A percentile compares a stretch with the other conserved stretches of the same genome.
Conservation (phyloP, 2,113 vertebrate genomes). For the Stegostoma tigrinum region DNA sequence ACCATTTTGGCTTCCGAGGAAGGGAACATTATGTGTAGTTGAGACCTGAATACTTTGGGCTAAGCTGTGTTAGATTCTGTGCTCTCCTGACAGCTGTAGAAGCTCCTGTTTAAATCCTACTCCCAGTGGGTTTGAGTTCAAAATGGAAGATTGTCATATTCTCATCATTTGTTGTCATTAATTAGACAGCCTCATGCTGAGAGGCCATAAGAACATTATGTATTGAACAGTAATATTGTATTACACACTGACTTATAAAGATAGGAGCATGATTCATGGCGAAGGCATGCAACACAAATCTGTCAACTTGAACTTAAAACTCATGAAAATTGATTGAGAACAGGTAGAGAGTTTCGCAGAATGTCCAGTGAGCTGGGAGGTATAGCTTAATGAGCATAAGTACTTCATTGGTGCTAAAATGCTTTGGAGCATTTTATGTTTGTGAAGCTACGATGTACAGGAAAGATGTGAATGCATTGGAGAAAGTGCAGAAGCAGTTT, state of each 20-base stretch:
- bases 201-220: background rate
- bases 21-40: background rate
- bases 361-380: background rate
- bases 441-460: background rate
- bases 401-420: background rate
- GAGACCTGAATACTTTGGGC: background rate
- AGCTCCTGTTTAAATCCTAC: background rate
- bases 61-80: background rate
- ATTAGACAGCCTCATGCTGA: background rate
- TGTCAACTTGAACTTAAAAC: background rate
- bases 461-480: no score
- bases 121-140: background rate
- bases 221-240: background rate
- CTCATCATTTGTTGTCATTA: conserved; percentile 3
- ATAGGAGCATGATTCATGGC: background rate
- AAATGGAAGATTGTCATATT: background rate
- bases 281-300: background rate
- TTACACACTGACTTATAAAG: background rate
- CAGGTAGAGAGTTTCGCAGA: background rate
- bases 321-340: background rate
- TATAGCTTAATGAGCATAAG: background rate
- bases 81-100: background rate
- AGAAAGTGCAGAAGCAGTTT: no score
- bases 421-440: background rate
- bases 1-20: background rate